A percentile compares a stretch with the other conserved stretches of the same genome.
Evolutionary conservation across 2,113 vertebrate species (phyloP).

Genomic region (Neodon shergylaensis): DNA sequence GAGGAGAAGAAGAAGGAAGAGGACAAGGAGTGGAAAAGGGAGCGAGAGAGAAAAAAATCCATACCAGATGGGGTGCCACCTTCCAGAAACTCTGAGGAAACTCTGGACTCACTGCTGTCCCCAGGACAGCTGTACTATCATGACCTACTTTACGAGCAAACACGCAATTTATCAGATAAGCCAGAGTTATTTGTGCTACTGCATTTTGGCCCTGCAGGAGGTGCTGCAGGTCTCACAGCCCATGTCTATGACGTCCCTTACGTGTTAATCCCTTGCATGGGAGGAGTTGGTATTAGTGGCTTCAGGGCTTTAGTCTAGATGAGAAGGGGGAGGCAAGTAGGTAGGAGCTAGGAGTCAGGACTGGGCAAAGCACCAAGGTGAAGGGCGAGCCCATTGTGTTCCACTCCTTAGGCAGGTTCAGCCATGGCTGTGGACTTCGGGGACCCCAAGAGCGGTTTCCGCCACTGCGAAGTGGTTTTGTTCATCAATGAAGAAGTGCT

Average conservation of each 20-base stretch:
- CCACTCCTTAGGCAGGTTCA: fast-evolving
- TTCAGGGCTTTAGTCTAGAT: background rate
- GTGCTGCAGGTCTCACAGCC: background rate
- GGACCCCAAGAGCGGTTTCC: constrained; percentile 12
- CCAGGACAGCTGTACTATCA: background rate
- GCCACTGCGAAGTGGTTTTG: background rate
- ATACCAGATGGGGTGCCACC: background rate
- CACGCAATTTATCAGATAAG: fast-evolving
- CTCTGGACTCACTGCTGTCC: background rate
- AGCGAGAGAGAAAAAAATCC: background rate
- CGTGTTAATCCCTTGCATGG: fast-evolving
- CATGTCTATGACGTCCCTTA: background rate
- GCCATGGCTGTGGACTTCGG: background rate
- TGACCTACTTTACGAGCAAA: background rate
- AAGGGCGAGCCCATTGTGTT: background rate
- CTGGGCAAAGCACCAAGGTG: background rate
- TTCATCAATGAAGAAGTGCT: constrained; percentile 61
- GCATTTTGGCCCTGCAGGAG: background rate
- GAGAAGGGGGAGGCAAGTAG: background rate
- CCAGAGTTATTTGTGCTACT: too few relatives aligned
- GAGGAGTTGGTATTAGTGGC: background rate
- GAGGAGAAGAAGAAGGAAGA: too few relatives aligned
- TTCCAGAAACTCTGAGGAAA: background rate
- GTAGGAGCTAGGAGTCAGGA: background rate
- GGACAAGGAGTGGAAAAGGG: too few relatives aligned